These are phyloP conservation scores for Beris chalybata DNA, from an alignment of 2,888 invertebrate genomes.

Conservation along the genomic window DNA sequence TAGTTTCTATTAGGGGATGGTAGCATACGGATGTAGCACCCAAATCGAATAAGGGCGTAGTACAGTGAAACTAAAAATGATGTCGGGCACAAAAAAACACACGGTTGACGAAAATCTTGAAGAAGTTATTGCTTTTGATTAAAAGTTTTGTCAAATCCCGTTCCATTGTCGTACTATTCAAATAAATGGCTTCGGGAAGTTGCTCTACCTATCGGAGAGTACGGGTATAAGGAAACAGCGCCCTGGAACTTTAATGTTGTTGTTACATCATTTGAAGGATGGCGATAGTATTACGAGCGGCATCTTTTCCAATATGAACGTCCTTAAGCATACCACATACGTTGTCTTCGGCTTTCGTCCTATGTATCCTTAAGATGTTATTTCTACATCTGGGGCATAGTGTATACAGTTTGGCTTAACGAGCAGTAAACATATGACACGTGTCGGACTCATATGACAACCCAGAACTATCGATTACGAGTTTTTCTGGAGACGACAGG, in stretches of 20 bases:
- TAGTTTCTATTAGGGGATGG: not conserved
- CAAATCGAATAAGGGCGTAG: not conserved
- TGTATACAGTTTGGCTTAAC: constrained; percentile 2
- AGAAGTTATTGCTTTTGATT: constrained; percentile 1
- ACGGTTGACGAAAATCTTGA: not conserved
- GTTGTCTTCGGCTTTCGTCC: no score
- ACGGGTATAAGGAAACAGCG: no score
- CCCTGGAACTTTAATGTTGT: no score
- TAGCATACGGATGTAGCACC: not conserved
- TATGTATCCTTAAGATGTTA: no score
- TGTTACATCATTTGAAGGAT: no score
- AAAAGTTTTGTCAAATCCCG: constrained; percentile 1
- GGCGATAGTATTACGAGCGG: no score
- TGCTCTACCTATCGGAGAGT: not conserved
- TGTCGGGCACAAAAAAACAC: not conserved
- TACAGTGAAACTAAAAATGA: not conserved
- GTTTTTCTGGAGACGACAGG: constrained; percentile 9
- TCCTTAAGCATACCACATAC: no score
- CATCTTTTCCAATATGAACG: no score
- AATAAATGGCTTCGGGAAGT: constrained; percentile 26
- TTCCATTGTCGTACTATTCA: constrained; percentile 23
- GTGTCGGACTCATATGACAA: constrained; percentile 29
- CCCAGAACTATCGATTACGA: constrained; percentile 27
- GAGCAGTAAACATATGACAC: constrained; percentile 29
- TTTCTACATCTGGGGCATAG: no score